Percentiles rank a stretch among this genome's conserved stretches.
These are phyloP conservation scores for Xenopus laevis DNA, from an alignment of 2,113 vertebrate species.

Conservation along the genomic window DNA sequence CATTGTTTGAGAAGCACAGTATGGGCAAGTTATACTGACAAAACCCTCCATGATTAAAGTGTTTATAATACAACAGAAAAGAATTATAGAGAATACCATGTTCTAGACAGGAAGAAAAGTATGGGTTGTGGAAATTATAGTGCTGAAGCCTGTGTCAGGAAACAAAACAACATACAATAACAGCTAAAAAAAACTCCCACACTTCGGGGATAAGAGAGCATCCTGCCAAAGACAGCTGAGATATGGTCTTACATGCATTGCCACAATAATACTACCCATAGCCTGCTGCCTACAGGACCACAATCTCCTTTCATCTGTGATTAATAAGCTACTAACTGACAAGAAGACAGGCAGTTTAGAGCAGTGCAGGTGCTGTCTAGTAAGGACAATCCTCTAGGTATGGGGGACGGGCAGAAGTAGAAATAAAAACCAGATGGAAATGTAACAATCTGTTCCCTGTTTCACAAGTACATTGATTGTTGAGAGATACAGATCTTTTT, in stretches of 20 bases:
- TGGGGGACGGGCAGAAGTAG: background rate
- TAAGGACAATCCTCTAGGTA: slow-evolving; percentile 16
- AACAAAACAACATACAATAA: slow-evolving; percentile 29
- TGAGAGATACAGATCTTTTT: slow-evolving; percentile 20
- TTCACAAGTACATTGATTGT: slow-evolving; percentile 26
- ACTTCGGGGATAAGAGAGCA: background rate
- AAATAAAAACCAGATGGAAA: slow-evolving; percentile 35
- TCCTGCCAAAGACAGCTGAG: slow-evolving; percentile 1
- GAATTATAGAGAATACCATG: slow-evolving; percentile 24
- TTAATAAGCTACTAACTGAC: slow-evolving; percentile 13
- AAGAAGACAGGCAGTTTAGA: slow-evolving; percentile 6
- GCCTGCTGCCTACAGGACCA: background rate
- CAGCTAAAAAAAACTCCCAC: slow-evolving; percentile 6
- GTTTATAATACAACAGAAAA: background rate
- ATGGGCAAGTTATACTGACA: no score
- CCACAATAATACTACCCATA: no score
- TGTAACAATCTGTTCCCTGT: slow-evolving; percentile 14
- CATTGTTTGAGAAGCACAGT: no score
- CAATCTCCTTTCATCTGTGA: slow-evolving; percentile 14
- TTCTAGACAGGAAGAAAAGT: slow-evolving; percentile 27
- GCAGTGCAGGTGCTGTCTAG: slow-evolving; percentile 28
- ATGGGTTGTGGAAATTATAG: slow-evolving; percentile 36
- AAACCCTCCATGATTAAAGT: no score
- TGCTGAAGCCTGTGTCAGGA: slow-evolving; percentile 25
- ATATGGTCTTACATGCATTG: background rate